Evolutionary conservation across 1,140 invertebrate genomes (phyloP).

Genomic region (Hyles euphorbiae): DNA sequence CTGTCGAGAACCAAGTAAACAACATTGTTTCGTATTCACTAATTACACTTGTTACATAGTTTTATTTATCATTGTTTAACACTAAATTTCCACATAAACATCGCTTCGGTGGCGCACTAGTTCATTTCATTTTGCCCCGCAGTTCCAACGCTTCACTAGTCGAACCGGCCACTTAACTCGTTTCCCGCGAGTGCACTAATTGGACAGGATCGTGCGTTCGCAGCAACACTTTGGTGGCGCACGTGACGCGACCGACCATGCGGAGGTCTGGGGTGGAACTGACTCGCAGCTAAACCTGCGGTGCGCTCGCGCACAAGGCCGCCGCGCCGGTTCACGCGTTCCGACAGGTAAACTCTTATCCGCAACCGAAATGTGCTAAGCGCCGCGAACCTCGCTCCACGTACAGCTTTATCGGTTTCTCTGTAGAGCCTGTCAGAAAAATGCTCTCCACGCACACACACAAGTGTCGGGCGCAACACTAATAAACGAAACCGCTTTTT

Average conservation of each 20-base stretch:
- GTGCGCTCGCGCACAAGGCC: slow-evolving; percentile 73
- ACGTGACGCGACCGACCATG: slow-evolving; percentile 52
- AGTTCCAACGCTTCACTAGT: slow-evolving; percentile 52
- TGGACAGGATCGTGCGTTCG: slow-evolving; percentile 63
- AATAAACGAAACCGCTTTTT: slow-evolving; percentile 68
- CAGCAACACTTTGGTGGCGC: slow-evolving; percentile 27
- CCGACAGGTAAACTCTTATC: slow-evolving; percentile 66
- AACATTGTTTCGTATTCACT: slow-evolving; percentile 63
- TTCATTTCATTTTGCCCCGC: slow-evolving; percentile 41
- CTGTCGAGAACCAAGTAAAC: slow-evolving; percentile 53
- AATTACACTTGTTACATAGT: slow-evolving; percentile 67
- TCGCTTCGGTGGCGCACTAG: slow-evolving; percentile 39
- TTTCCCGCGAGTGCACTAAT: slow-evolving; percentile 70
- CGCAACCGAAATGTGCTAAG: slow-evolving; percentile 48
- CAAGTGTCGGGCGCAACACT: slow-evolving; percentile 39
- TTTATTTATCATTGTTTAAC: slow-evolving; percentile 46
- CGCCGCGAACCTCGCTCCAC: slow-evolving; percentile 31
- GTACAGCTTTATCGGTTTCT: slow-evolving; percentile 46
- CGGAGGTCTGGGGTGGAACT: slow-evolving; percentile 68
- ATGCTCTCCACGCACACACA: slow-evolving; percentile 60
- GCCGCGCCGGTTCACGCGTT: slow-evolving; percentile 68
- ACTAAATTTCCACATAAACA: slow-evolving; percentile 49
- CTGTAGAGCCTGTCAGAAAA: slow-evolving; percentile 53
- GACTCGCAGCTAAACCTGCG: slow-evolving; percentile 63
- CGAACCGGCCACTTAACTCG: slow-evolving; percentile 68